Percentiles rank a stretch among this genome's conserved stretches.
phyloP scores from a whole-genome alignment of 2,888 invertebrate species.

The Autographa pulchrina region DNA sequence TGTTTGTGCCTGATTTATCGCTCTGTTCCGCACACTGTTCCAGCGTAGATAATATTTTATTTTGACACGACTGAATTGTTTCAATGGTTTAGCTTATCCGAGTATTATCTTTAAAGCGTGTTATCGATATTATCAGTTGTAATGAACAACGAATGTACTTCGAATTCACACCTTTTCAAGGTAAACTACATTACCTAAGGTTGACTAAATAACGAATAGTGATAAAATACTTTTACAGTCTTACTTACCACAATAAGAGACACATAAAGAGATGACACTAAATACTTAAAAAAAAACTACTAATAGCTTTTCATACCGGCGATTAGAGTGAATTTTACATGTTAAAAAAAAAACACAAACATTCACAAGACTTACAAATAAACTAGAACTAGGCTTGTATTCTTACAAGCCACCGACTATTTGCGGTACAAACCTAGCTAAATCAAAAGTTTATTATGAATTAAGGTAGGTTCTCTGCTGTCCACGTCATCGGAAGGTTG shows the following conservation, averaged over 20 bases:
- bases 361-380: background rate
- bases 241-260: background rate
- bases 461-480: constrained; percentile 70
- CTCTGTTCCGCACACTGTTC: constrained; percentile 22
- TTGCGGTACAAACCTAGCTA: constrained; percentile 27
- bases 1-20: constrained; percentile 45
- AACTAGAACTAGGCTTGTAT: background rate
- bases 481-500: constrained; percentile 77
- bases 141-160: constrained; percentile 21
- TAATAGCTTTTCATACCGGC: too few relatives aligned
- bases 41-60: constrained; percentile 16
- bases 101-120: constrained; percentile 16
- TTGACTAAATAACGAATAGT: background rate
- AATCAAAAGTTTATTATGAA: constrained; percentile 59
- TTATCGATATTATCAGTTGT: constrained; percentile 41
- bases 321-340: too few relatives aligned
- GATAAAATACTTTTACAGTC: background rate
- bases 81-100: constrained; percentile 17
- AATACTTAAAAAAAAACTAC: too few relatives aligned
- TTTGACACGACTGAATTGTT: constrained; percentile 18
- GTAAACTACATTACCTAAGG: constrained; percentile 33
- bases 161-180: constrained; percentile 31
- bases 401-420: constrained; percentile 31
- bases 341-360: background rate
- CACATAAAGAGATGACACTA: background rate